Conservation (phyloP, 2,888 invertebrate genomes). For the Melikaiella ostensackeni region DNA sequence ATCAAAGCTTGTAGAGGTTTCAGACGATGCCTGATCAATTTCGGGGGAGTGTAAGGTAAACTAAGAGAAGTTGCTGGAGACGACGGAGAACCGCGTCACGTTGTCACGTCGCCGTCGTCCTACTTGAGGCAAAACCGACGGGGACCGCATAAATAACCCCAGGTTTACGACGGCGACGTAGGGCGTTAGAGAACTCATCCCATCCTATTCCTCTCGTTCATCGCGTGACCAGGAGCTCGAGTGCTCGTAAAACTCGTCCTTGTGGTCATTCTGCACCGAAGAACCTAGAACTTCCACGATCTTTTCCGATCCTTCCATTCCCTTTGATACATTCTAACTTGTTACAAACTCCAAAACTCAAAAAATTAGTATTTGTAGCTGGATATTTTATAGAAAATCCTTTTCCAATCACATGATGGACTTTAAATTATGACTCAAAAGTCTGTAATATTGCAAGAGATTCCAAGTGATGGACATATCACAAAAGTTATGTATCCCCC, state of each 20-base stretch:
- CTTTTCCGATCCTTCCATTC: slow-evolving; percentile 8
- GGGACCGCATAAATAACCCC: slow-evolving; percentile 76
- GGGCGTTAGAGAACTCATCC: slow-evolving; percentile 43
- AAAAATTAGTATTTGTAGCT: not conserved
- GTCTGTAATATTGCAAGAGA: too few species aligned
- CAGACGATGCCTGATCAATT: slow-evolving; percentile 33
- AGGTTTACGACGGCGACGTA: slow-evolving; percentile 69
- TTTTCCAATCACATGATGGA: not conserved
- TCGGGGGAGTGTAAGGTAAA: slow-evolving; percentile 43
- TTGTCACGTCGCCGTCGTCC: slow-evolving; percentile 73
- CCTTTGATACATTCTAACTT: slow-evolving; percentile 12
- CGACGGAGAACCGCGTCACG: slow-evolving; percentile 71
- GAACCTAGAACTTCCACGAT: not conserved
- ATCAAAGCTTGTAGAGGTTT: not conserved
- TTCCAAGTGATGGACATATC: too few species aligned
- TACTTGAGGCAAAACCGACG: slow-evolving; percentile 70
- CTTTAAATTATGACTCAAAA: too few species aligned
- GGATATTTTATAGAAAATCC: not conserved
- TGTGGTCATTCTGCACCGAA: slow-evolving; percentile 64
- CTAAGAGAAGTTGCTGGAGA: slow-evolving; percentile 51
- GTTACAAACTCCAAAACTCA: not conserved
- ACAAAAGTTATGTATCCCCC: too few species aligned
- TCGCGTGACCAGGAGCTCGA: slow-evolving; percentile 52
- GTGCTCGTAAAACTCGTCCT: slow-evolving; percentile 72
- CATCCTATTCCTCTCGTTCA: slow-evolving; percentile 52